A percentile compares a stretch with the other conserved stretches of the same genome.
Conservation (phyloP, 2,113 vertebrate species). For the Plectropomus leopardus region DNA sequence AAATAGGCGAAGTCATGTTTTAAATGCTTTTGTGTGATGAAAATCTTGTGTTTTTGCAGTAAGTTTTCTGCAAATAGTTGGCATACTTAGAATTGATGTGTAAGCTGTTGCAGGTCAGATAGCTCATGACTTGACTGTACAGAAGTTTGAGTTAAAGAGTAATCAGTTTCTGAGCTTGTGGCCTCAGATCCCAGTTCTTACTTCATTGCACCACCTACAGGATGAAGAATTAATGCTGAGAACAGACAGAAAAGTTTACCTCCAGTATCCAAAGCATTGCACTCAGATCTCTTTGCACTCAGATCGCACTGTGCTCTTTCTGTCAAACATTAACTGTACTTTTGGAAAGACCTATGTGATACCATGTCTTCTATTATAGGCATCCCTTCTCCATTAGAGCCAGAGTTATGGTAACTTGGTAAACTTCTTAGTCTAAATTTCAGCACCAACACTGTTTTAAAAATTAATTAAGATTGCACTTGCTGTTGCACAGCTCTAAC, state of each 20-base stretch:
- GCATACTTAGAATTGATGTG: background rate
- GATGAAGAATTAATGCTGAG: constrained; percentile 43
- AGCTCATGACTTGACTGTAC: background rate
- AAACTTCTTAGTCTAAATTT: too few species aligned
- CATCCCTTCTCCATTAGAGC: too few species aligned
- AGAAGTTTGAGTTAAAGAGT: constrained; percentile 20
- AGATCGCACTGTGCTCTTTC: background rate
- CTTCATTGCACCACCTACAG: constrained; percentile 79
- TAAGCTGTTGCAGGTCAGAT: background rate
- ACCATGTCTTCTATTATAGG: too few species aligned
- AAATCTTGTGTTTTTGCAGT: background rate
- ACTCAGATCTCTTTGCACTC: constrained; percentile 2
- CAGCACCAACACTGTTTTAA: too few species aligned
- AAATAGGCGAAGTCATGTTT: background rate
- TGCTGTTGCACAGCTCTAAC: too few species aligned
- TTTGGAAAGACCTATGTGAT: too few species aligned
- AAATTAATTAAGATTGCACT: too few species aligned
- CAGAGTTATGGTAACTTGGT: too few species aligned
- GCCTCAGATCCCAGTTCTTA: constrained; percentile 43
- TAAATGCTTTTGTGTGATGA: background rate
- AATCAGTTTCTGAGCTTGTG: background rate
- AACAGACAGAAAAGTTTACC: constrained; percentile 20
- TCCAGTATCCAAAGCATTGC: constrained; percentile 5
- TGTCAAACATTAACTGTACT: constrained; percentile 60
- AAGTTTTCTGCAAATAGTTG: background rate